Evolutionary conservation across 2,888 invertebrate species (phyloP).

Genomic region (Scaptomyza polygonia): DNA sequence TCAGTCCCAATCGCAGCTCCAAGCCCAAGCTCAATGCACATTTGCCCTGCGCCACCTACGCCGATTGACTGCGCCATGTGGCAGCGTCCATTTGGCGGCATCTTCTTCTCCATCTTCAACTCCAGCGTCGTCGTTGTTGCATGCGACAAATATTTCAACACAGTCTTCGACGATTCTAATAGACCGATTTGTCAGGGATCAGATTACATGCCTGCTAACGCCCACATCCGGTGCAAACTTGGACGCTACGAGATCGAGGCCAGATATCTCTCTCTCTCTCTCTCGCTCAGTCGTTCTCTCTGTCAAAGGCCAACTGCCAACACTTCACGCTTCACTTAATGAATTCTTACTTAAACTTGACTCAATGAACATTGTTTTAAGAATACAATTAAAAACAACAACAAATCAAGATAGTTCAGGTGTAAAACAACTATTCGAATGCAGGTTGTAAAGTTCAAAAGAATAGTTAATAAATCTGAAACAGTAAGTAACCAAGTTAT

Average conservation of each 20-base stretch:
- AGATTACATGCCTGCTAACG: conserved; percentile 82
- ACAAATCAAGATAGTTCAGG: conserved; percentile 18
- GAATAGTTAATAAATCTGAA: neutral
- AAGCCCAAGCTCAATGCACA: conserved; percentile 45
- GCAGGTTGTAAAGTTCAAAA: neutral
- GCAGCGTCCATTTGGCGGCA: conserved; percentile 56
- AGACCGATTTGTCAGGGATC: conserved; percentile 84
- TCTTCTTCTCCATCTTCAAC: conserved; percentile 24
- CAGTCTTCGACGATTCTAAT: conserved; percentile 82
- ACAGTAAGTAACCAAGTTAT: neutral
- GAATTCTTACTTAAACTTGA: conserved; percentile 23
- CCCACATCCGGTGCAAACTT: conserved; percentile 79
- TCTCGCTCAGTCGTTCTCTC: neutral
- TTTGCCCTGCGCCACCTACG: conserved; percentile 71
- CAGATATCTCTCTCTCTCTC: neutral
- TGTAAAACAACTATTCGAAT: neutral
- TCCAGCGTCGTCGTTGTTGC: conserved; percentile 37
- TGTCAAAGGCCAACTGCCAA: conserved; percentile 5
- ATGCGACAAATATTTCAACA: conserved; percentile 83
- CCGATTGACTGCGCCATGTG: conserved; percentile 42
- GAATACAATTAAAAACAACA: conserved; percentile 15
- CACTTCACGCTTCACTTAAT: conserved; percentile 40
- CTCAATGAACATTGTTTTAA: conserved; percentile 59
- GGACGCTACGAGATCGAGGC: conserved; percentile 35
- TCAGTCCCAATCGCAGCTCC: conserved; percentile 9